Conservation (phyloP, 1,140 invertebrate species). For the Cheumatopsyche charites region DNA sequence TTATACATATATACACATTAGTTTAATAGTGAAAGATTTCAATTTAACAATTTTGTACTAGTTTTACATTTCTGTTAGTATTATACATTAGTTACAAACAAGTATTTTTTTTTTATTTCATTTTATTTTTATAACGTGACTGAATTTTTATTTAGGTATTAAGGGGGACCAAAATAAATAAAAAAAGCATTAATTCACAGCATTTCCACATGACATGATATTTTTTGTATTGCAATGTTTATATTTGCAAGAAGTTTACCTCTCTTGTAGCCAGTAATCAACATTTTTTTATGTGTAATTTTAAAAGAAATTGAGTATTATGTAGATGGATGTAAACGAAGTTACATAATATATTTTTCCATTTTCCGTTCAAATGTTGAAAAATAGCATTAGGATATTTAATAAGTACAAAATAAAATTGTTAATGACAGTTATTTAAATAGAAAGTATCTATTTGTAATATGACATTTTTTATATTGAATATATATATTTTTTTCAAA, state of each 20-base stretch:
- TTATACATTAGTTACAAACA: slow-evolving; percentile 11
- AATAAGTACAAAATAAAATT: slow-evolving; percentile 34
- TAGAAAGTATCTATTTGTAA: slow-evolving; percentile 17
- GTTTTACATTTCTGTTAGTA: background rate
- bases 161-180: slow-evolving; percentile 26
- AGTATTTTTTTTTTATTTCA: slow-evolving; percentile 20
- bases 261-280: slow-evolving; percentile 16
- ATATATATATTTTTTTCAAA: slow-evolving; percentile 33
- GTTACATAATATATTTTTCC: background rate
- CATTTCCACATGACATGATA: slow-evolving; percentile 1
- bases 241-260: slow-evolving; percentile 20
- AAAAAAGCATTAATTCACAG: background rate
- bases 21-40: background rate
- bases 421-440: slow-evolving; percentile 34
- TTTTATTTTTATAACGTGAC: slow-evolving; percentile 23
- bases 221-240: slow-evolving; percentile 25
- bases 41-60: background rate
- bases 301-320: background rate
- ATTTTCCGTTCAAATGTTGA: slow-evolving; percentile 1
- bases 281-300: slow-evolving; percentile 15
- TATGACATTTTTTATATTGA: slow-evolving; percentile 33
- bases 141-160: slow-evolving; percentile 24
- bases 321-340: too few relatives aligned
- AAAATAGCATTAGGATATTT: slow-evolving; percentile 21
- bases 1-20: background rate